Conservation (phyloP, 2,113 vertebrate species). For the Polypterus senegalus region DNA sequence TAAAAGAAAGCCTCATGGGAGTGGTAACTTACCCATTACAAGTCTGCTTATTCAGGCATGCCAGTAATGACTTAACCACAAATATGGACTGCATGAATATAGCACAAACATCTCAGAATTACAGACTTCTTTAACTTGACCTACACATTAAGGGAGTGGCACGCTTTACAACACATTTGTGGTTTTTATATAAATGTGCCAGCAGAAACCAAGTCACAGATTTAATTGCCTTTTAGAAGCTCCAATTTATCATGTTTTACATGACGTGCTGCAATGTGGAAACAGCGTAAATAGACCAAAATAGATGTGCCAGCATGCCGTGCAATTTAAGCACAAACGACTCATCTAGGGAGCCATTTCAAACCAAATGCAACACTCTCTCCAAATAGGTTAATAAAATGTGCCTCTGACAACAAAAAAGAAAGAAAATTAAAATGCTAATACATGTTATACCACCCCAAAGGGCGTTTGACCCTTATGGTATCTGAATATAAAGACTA, state of each 20-base stretch:
- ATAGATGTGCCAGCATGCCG: constrained; percentile 34
- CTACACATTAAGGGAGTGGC: constrained; percentile 49
- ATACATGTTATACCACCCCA: no score
- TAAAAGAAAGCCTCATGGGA: constrained; percentile 33
- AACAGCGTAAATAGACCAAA: constrained; percentile 48
- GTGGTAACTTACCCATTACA: constrained; percentile 42
- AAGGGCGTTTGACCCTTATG: no score
- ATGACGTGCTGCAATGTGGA: constrained; percentile 41
- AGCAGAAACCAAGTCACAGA: constrained; percentile 40
- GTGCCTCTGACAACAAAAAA: no score
- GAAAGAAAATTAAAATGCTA: no score
- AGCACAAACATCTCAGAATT: constrained; percentile 45
- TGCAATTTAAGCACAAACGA: no score
- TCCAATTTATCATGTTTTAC: constrained; percentile 55
- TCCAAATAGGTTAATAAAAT: no score
- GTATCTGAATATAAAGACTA: no score
- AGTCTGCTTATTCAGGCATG: constrained; percentile 48
- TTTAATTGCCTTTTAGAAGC: constrained; percentile 52
- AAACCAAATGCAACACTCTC: no score
- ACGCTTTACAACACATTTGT: constrained; percentile 52
- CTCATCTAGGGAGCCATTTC: no score
- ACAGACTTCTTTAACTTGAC: constrained; percentile 48
- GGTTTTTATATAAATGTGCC: constrained; percentile 48
- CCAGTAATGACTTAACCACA: constrained; percentile 50
- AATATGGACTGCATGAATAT: constrained; percentile 40